Conservation (phyloP, 1,140 invertebrate genomes). For the Drosophila fuyamai region DNA sequence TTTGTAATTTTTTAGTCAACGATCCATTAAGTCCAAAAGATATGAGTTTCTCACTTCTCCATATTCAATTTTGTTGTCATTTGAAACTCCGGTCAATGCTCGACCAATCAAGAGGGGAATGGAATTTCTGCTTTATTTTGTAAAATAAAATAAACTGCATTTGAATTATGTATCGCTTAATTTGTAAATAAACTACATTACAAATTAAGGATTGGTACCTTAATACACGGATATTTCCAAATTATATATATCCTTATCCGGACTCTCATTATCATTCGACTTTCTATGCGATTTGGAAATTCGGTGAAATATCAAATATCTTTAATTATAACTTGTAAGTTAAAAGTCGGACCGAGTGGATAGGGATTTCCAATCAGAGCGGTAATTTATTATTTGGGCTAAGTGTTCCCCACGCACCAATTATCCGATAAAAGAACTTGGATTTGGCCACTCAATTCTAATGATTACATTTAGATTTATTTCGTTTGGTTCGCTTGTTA, state of each 20-base stretch:
- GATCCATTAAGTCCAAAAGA: conserved; percentile 17
- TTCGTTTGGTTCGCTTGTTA: conserved; percentile 46
- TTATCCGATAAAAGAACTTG: conserved; percentile 67
- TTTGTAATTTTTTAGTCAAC: conserved; percentile 19
- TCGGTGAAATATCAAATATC: conserved; percentile 2
- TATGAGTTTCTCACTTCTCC: neutral
- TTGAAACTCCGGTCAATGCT: conserved; percentile 34
- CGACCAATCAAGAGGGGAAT: conserved; percentile 10
- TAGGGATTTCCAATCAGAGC: conserved; percentile 31
- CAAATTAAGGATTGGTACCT: no score
- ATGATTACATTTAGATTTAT: conserved; percentile 66
- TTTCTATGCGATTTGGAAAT: neutral
- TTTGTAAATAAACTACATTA: no score
- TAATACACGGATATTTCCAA: no score
- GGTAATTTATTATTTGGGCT: conserved; percentile 65
- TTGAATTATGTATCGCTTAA: neutral
- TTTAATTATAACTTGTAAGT: neutral
- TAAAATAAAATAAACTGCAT: neutral
- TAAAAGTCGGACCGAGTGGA: neutral
- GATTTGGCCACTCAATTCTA: conserved; percentile 42
- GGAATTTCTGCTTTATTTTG: no score
- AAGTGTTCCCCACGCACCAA: conserved; percentile 65
- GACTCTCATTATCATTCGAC: neutral
- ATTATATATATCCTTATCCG: no score
- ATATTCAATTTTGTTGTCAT: neutral